Evolutionary conservation across 2,888 invertebrate genomes (phyloP).

Genomic region (Drosophila anomalata): DNA sequence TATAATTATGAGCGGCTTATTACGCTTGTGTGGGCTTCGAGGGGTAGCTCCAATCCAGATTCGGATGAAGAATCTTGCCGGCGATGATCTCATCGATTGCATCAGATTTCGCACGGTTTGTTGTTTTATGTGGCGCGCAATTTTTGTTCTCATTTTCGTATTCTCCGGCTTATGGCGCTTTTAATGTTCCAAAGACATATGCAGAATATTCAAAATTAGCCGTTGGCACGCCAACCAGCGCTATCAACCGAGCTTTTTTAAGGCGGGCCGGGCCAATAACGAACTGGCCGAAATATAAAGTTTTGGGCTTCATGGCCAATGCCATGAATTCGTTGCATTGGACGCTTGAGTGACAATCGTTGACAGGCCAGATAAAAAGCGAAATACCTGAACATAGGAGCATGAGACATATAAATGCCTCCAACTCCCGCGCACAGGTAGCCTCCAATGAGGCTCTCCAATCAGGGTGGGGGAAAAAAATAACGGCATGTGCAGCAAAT

Average conservation of each 20-base stretch:
- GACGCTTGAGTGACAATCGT: conserved; percentile 46
- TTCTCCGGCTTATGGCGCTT: conserved; percentile 19
- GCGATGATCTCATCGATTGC: conserved; percentile 81
- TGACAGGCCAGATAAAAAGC: conserved; percentile 30
- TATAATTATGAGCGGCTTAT: conserved; percentile 62
- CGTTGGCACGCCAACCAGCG: conserved; percentile 62
- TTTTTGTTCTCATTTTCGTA: conserved; percentile 64
- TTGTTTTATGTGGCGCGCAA: conserved; percentile 71
- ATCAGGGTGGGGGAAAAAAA: background rate
- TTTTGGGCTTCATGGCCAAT: conserved; percentile 55
- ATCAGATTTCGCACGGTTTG: conserved; percentile 78
- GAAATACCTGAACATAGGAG: background rate
- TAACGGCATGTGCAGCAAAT: conserved; percentile 53
- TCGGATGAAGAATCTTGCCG: conserved; percentile 43
- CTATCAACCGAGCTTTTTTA: conserved; percentile 44
- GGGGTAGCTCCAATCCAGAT: conserved; percentile 40
- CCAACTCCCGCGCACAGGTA: conserved; percentile 33
- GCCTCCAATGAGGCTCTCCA: background rate
- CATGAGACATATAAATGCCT: conserved; percentile 3
- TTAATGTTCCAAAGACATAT: conserved; percentile 58
- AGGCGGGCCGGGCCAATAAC: conserved; percentile 48
- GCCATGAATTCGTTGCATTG: conserved; percentile 62
- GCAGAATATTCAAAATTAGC: conserved; percentile 73
- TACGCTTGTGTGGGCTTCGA: conserved; percentile 55
- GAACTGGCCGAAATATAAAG: background rate